Conservation (phyloP, 2,113 vertebrate genomes). For the Pelodiscus sinensis region DNA sequence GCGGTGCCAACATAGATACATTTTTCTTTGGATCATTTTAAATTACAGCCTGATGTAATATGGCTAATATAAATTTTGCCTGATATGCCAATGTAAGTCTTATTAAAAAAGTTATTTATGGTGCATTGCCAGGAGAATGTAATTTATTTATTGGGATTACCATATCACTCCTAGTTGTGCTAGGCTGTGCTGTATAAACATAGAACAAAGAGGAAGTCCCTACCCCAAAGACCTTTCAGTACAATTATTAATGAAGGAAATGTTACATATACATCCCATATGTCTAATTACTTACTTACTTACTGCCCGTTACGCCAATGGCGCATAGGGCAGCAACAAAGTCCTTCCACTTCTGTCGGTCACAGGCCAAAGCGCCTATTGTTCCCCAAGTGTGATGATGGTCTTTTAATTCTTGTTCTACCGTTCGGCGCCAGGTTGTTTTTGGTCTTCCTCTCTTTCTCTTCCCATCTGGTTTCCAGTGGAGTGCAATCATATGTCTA, state of each 20-base stretch:
- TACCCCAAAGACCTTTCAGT: neutral
- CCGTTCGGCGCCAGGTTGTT: too few species aligned
- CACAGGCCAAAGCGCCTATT: too few species aligned
- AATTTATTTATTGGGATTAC: neutral
- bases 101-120: neutral
- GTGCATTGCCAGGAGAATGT: neutral
- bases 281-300: too few species aligned
- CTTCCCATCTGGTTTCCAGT: too few species aligned
- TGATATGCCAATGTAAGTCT: neutral
- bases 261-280: neutral
- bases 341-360: too few species aligned
- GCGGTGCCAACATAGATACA: neutral
- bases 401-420: too few species aligned
- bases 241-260: neutral
- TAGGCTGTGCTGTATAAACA: neutral
- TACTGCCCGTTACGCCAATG: too few species aligned
- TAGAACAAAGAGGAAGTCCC: neutral
- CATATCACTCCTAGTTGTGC: neutral
- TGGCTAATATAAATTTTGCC: neutral
- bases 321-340: too few species aligned
- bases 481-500: neutral
- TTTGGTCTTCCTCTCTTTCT: too few species aligned
- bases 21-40: neutral
- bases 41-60: neutral
- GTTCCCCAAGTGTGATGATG: too few species aligned